A percentile compares a stretch with the other conserved stretches of the same genome.
phyloP scores from a whole-genome alignment of 2,888 invertebrate species.

The Rhyacophila evoluta region DNA sequence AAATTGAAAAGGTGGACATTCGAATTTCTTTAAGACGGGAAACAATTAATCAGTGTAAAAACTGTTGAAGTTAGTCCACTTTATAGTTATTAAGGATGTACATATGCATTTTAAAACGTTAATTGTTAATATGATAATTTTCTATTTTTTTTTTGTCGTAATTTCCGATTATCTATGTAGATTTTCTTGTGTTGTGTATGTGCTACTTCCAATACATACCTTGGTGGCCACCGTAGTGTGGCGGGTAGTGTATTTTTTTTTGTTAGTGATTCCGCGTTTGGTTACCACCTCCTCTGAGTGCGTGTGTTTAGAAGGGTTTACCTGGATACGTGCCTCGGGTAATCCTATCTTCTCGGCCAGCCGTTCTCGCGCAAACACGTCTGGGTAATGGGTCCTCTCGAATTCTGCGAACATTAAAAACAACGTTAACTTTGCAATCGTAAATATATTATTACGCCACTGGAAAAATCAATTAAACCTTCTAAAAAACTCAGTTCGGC shows the following conservation, averaged over 20 bases:
- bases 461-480: too few relatives aligned
- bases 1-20: too few relatives aligned
- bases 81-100: too few relatives aligned
- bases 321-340: slow-evolving; percentile 99
- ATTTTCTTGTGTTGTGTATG: background rate
- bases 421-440: background rate
- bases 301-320: slow-evolving; percentile 72
- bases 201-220: background rate
- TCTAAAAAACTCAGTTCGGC: too few relatives aligned
- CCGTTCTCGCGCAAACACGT: slow-evolving; percentile 95
- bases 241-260: slow-evolving; percentile 8
- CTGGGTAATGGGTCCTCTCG: slow-evolving; percentile 97
- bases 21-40: too few relatives aligned
- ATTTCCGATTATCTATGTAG: too few relatives aligned
- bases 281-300: slow-evolving; percentile 45
- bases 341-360: slow-evolving; percentile 97
- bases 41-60: too few relatives aligned
- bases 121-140: too few relatives aligned
- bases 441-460: too few relatives aligned
- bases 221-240: background rate
- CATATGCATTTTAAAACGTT: too few relatives aligned
- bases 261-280: slow-evolving; percentile 8
- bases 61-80: too few relatives aligned
- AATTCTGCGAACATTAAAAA: slow-evolving; percentile 79
- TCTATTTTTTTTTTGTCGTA: too few relatives aligned